A percentile compares a stretch with the other conserved stretches of the same genome.
phyloP scores from a whole-genome alignment of 2,888 invertebrate genomes.

The Ophioninae sp. region DNA sequence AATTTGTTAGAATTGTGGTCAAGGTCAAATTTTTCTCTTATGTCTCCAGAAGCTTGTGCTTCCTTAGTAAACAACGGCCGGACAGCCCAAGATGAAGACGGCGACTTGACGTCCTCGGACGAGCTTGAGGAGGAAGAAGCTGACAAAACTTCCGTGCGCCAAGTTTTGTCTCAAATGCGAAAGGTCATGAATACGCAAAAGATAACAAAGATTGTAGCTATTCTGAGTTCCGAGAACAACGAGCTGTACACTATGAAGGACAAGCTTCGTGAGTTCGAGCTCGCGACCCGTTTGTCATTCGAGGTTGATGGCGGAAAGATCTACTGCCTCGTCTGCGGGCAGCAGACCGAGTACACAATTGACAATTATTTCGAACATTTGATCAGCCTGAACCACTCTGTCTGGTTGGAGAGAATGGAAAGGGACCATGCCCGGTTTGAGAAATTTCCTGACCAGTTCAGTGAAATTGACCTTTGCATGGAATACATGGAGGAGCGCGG shows the following conservation, averaged over 20 bases:
- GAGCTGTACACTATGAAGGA: neutral
- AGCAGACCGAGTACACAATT: slow-evolving; percentile 55
- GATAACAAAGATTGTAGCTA: too few species aligned
- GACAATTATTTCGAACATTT: slow-evolving; percentile 68
- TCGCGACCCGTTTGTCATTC: slow-evolving; percentile 10
- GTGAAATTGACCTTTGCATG: slow-evolving; percentile 64
- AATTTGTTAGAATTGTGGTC: too few species aligned
- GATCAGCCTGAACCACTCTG: slow-evolving; percentile 62
- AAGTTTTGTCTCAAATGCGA: too few species aligned
- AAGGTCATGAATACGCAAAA: too few species aligned
- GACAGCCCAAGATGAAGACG: too few species aligned
- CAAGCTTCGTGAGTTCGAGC: slow-evolving; percentile 19
- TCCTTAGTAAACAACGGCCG: too few species aligned
- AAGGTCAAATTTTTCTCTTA: too few species aligned
- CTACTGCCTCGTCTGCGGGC: slow-evolving; percentile 68
- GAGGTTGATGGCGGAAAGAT: slow-evolving; percentile 5
- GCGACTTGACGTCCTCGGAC: too few species aligned
- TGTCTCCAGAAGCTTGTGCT: too few species aligned
- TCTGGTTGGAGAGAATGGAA: slow-evolving; percentile 61
- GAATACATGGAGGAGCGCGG: slow-evolving; percentile 63
- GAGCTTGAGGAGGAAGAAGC: too few species aligned
- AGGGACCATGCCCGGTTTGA: slow-evolving; percentile 57
- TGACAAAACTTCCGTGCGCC: too few species aligned
- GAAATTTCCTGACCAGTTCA: slow-evolving; percentile 64
- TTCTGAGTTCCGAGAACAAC: neutral